phyloP scores from a whole-genome alignment of 2,113 vertebrate genomes.

The Peucedramus taeniatus region DNA sequence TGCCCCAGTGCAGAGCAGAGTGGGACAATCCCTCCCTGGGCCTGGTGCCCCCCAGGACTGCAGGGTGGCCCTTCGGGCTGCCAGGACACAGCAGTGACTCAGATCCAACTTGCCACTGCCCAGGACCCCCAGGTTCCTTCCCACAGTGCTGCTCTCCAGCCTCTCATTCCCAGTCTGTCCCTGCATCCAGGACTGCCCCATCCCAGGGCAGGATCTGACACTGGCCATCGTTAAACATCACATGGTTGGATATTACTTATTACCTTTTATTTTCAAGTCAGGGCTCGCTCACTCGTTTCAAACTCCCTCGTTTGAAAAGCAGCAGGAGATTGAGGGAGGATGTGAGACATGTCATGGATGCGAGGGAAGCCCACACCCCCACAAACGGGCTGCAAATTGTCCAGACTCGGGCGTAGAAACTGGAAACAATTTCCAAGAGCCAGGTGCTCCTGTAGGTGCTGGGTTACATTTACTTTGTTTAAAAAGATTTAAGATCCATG shows the following conservation, averaged over 20 bases:
- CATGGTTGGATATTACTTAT: neutral
- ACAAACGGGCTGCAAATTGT: no score
- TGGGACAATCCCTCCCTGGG: no score
- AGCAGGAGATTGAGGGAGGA: neutral
- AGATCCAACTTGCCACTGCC: neutral
- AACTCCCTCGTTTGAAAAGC: neutral
- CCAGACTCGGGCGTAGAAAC: accelerated
- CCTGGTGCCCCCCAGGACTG: no score
- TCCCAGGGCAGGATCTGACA: neutral
- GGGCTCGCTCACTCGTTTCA: neutral
- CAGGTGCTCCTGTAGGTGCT: accelerated
- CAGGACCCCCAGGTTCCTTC: neutral
- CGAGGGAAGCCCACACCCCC: neutral
- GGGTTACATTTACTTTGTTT: neutral
- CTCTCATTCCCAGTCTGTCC: neutral
- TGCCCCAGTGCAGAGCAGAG: no score
- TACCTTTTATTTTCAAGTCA: neutral
- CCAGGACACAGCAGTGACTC: neutral
- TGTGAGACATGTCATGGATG: accelerated
- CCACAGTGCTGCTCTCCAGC: neutral
- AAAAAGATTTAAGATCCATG: neutral
- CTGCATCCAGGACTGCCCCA: neutral
- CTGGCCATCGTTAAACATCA: neutral
- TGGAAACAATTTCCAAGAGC: neutral
- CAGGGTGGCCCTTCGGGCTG: neutral